phyloP scores from a whole-genome alignment of 2,888 invertebrate species.

The Branchipolynoe longqiensis region DNA sequence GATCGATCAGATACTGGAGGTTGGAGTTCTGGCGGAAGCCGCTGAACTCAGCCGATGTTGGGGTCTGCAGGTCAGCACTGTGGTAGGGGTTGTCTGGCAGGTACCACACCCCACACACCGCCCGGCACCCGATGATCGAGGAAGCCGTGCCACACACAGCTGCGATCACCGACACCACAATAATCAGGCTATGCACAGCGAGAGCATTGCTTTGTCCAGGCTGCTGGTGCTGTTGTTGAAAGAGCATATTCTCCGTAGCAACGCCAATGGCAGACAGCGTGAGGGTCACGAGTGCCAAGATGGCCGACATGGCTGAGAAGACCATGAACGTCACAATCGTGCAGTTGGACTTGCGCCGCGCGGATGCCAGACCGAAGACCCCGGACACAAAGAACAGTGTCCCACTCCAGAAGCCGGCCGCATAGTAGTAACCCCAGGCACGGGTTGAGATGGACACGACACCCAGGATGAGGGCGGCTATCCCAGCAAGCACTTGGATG shows the following conservation, averaged over 20 bases:
- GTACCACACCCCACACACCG: constrained; percentile 83
- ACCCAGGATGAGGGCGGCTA: constrained; percentile 73
- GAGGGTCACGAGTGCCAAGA: constrained; percentile 56
- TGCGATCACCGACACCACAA: constrained; percentile 37
- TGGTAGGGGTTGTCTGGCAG: constrained; percentile 71
- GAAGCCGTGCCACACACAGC: constrained; percentile 52
- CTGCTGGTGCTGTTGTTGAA: constrained; percentile 3
- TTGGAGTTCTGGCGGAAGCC: constrained; percentile 28
- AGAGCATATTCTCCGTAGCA: constrained; percentile 49
- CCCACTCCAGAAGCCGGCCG: constrained; percentile 78
- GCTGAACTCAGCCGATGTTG: constrained; percentile 26
- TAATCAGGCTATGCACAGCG: constrained; percentile 53
- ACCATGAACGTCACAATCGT: constrained; percentile 59
- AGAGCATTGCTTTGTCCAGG: not conserved
- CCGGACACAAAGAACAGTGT: constrained; percentile 62
- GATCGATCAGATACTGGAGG: constrained; percentile 50
- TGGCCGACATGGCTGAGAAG: constrained; percentile 58
- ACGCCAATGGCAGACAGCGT: constrained; percentile 58
- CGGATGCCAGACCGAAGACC: constrained; percentile 53
- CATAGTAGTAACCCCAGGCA: constrained; percentile 76
- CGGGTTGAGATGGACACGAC: constrained; percentile 72
- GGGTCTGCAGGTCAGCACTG: constrained; percentile 46
- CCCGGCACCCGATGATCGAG: constrained; percentile 57
- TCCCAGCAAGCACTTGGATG: constrained; percentile 72
- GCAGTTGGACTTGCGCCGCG: constrained; percentile 56